phyloP scores from a whole-genome alignment of 2,113 vertebrate genomes.

The Coturnix japonica region DNA sequence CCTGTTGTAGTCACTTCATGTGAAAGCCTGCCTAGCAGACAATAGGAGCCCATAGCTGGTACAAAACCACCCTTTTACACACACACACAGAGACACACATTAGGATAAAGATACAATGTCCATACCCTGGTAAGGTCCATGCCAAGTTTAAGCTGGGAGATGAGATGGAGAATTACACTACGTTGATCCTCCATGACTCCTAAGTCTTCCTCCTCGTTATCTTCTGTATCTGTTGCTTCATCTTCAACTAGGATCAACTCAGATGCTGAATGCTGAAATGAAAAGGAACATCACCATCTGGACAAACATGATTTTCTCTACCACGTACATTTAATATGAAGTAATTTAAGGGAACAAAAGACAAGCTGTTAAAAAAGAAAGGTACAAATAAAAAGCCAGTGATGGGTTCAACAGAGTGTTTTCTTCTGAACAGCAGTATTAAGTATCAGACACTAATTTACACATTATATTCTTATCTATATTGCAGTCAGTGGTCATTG shows the following conservation, averaged over 20 bases:
- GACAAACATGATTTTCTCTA: neutral
- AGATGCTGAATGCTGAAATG: conserved; percentile 72
- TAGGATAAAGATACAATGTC: neutral
- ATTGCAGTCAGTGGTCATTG: neutral
- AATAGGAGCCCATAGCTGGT: neutral
- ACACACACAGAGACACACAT: neutral
- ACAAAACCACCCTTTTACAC: neutral
- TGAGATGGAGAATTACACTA: conserved; percentile 93
- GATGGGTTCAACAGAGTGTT: neutral
- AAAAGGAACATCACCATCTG: conserved; percentile 52
- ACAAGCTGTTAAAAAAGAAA: neutral
- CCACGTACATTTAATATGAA: neutral
- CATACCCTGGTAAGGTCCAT: conserved; percentile 95
- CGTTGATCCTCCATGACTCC: conserved; percentile 93
- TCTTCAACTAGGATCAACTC: conserved; percentile 86
- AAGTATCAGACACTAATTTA: neutral
- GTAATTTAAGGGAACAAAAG: neutral
- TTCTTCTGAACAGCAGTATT: neutral
- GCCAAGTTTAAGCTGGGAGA: conserved; percentile 95
- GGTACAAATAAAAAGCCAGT: neutral
- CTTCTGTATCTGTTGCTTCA: conserved; percentile 91
- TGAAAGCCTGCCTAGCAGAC: neutral
- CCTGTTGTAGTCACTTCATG: neutral
- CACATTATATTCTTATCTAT: neutral
- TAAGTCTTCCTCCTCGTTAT: conserved; percentile 90